Percentiles rank a stretch among this genome's conserved stretches.
Conservation (phyloP, 2,797 vertebrate species). For the Cryptoprocta ferox region DNA sequence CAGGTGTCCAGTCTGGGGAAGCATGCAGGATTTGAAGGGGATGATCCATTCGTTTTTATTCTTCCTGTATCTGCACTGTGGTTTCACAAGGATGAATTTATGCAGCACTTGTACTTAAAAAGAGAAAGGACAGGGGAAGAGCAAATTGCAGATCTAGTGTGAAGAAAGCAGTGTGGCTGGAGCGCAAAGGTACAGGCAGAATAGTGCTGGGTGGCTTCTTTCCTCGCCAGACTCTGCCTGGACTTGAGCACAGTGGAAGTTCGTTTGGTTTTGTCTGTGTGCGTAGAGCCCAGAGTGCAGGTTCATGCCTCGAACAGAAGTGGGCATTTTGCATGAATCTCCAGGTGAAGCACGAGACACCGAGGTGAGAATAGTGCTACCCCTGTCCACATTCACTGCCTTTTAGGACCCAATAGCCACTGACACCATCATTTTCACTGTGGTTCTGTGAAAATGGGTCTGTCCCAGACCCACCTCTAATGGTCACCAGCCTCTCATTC, state of each 20-base stretch:
- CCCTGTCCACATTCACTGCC: neutral
- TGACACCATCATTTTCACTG: neutral
- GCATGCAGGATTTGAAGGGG: neutral
- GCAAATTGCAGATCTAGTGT: neutral
- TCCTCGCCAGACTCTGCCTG: neutral
- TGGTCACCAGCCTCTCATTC: neutral
- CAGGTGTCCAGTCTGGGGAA: neutral
- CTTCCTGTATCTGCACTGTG: neutral
- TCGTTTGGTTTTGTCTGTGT: neutral
- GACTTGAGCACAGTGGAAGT: neutral
- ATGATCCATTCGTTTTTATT: neutral
- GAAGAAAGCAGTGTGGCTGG: neutral
- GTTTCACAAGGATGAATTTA: neutral
- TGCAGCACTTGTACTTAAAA: neutral
- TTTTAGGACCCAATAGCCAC: neutral
- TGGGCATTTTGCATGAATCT: neutral
- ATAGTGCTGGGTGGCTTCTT: neutral
- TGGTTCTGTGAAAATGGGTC: no score
- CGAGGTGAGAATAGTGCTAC: neutral
- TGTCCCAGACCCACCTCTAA: neutral
- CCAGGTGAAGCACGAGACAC: neutral
- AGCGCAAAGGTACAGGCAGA: accelerated
- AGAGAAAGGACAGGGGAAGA: neutral
- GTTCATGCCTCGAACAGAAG: neutral
- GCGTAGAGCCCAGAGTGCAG: no score